Evolutionary conservation across 2,888 invertebrate species (phyloP).

Genomic region (Drosophila atroscutellata): DNA sequence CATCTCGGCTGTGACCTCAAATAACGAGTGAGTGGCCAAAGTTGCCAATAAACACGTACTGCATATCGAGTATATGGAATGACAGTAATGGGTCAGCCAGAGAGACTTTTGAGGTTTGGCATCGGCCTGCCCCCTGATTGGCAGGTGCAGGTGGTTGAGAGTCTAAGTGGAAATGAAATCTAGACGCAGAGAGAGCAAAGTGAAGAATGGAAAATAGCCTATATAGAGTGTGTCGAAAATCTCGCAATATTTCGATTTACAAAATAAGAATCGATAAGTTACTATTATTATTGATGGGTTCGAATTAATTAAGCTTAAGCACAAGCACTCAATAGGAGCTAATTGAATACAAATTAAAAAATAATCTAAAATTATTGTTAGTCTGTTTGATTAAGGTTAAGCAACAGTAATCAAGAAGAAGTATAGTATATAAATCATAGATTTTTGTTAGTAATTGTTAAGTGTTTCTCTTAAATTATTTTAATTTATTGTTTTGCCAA

Average conservation of each 20-base stretch:
- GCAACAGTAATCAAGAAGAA: background rate
- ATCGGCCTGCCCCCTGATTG: constrained; percentile 32
- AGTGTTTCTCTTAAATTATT: background rate
- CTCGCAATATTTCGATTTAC: background rate
- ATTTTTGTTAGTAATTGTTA: background rate
- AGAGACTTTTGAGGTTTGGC: constrained; percentile 31
- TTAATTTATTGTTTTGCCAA: background rate
- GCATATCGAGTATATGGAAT: constrained; percentile 53
- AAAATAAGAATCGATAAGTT: background rate
- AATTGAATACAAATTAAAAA: background rate
- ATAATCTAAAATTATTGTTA: background rate
- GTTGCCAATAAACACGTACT: constrained; percentile 73
- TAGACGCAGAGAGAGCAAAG: no score
- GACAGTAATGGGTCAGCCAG: constrained; percentile 56
- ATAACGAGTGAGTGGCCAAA: constrained; percentile 57
- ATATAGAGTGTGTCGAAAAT: no score
- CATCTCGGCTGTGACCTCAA: constrained; percentile 58
- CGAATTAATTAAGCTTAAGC: background rate
- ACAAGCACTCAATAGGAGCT: background rate
- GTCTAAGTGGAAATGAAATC: background rate
- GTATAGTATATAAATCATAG: background rate
- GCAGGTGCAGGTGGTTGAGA: constrained; percentile 7
- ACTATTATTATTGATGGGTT: background rate
- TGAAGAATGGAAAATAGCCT: background rate
- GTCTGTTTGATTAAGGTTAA: background rate